Evolutionary conservation across 1,140 invertebrate species (phyloP).

Genomic region (Macrostomum lignano): DNA sequence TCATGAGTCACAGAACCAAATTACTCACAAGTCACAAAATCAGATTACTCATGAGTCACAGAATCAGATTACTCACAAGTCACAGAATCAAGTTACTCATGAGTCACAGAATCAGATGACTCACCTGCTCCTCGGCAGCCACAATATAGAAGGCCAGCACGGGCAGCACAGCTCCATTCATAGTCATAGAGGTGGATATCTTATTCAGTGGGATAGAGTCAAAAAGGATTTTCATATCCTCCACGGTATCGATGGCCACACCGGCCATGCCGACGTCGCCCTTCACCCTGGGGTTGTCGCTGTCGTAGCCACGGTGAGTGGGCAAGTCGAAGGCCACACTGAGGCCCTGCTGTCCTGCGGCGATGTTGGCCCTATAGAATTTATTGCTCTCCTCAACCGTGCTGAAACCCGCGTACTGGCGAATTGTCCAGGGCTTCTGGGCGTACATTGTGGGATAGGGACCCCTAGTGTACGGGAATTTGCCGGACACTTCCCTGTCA

Average conservation of each 20-base stretch:
- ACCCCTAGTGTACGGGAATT: conserved; percentile 36
- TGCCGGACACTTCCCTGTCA: conserved; percentile 33
- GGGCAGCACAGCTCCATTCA: conserved; percentile 39
- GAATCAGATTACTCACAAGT: no score
- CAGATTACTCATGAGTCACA: no score
- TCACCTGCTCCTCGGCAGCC: conserved; percentile 34
- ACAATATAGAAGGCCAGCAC: conserved; percentile 38
- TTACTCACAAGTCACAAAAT: no score
- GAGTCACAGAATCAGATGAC: no score
- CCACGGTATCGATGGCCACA: conserved; percentile 37
- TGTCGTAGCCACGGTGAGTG: conserved; percentile 39
- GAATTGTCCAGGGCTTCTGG: conserved; percentile 37
- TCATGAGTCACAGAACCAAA: no score
- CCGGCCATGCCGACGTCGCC: conserved; percentile 39
- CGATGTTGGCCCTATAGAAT: conserved; percentile 37
- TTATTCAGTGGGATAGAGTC: conserved; percentile 34
- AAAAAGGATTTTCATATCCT: conserved; percentile 35
- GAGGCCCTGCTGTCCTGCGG: conserved; percentile 37
- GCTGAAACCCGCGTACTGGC: conserved; percentile 40
- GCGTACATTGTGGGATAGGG: conserved; percentile 42
- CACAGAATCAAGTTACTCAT: no score
- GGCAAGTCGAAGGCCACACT: conserved; percentile 39
- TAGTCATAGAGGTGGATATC: conserved; percentile 41
- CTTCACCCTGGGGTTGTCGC: conserved; percentile 34
- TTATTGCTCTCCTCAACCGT: conserved; percentile 40